phyloP scores from a whole-genome alignment of 2,113 vertebrate genomes.

The Tetrao urogallus region DNA sequence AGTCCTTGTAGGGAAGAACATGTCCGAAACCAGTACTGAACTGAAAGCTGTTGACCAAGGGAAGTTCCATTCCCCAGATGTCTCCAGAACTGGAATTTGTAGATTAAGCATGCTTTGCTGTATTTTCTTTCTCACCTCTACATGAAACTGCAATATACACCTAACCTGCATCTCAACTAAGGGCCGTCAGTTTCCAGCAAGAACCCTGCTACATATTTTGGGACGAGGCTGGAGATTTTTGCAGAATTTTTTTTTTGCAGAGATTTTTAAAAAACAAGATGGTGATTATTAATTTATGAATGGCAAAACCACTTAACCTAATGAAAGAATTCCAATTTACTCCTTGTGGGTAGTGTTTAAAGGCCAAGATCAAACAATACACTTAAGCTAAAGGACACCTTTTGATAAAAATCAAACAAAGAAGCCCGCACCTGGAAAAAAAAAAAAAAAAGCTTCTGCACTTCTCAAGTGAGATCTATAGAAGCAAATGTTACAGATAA shows the following conservation, averaged over 20 bases:
- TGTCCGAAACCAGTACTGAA: not conserved
- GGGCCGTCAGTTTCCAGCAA: not conserved
- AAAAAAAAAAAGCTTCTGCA: not conserved
- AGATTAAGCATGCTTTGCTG: not conserved
- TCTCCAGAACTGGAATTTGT: not conserved
- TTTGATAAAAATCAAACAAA: not conserved
- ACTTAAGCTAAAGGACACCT: not conserved
- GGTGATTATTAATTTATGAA: not conserved
- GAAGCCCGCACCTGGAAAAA: not conserved
- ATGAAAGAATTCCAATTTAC: not conserved
- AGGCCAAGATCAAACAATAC: not conserved
- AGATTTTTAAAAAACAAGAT: not conserved
- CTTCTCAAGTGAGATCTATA: not conserved
- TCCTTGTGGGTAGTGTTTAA: not conserved
- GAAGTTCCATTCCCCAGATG: not conserved
- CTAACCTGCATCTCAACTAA: not conserved
- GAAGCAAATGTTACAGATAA: not conserved
- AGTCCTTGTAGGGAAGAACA: not conserved
- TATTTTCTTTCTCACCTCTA: not conserved
- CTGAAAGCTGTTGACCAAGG: not conserved
- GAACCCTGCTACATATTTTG: not conserved
- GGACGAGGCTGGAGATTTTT: not conserved
- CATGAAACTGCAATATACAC: not conserved
- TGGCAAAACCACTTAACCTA: not conserved
- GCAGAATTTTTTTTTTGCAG: too few species aligned